Evolutionary conservation across 1,140 invertebrate species (phyloP).

Genomic region (Drosophila sp.): DNA sequence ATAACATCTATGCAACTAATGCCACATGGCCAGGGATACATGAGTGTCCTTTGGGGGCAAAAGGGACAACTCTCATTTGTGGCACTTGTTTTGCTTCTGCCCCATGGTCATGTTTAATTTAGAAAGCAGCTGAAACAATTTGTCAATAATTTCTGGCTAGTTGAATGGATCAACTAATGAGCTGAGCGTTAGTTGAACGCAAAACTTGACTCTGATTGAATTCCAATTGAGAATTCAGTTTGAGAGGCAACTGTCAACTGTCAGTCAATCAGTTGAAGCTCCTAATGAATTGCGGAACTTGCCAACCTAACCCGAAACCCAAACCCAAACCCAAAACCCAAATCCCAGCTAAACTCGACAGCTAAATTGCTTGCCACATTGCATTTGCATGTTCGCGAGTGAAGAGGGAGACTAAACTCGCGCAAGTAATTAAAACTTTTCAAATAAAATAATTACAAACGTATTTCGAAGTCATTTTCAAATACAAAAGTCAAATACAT

Average conservation of each 20-base stretch:
- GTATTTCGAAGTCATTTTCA: slow-evolving; percentile 70
- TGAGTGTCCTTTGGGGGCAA: slow-evolving; percentile 18
- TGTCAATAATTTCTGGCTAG: slow-evolving; percentile 43
- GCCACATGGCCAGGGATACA: neutral
- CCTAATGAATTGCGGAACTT: slow-evolving; percentile 47
- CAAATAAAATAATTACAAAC: slow-evolving; percentile 80
- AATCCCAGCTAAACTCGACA: neutral
- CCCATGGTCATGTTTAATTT: slow-evolving; percentile 44
- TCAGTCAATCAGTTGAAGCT: slow-evolving; percentile 44
- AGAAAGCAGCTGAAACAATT: slow-evolving; percentile 45
- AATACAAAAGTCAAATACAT: slow-evolving; percentile 79
- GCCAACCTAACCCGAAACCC: neutral
- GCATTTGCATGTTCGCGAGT: slow-evolving; percentile 12
- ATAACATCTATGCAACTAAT: slow-evolving; percentile 22
- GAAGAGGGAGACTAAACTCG: slow-evolving; percentile 21
- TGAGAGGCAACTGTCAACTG: slow-evolving; percentile 20
- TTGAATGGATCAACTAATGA: slow-evolving; percentile 70
- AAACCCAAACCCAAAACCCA: slow-evolving; percentile 4
- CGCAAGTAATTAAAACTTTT: slow-evolving; percentile 82
- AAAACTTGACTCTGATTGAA: slow-evolving; percentile 68
- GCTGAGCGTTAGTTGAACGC: slow-evolving; percentile 28
- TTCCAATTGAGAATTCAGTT: slow-evolving; percentile 58
- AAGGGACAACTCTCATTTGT: slow-evolving; percentile 21
- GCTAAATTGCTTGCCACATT: slow-evolving; percentile 21
- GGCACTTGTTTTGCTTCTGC: slow-evolving; percentile 13